These are phyloP conservation scores for Frieseomelitta varia DNA, from an alignment of 1,140 invertebrate genomes.

Conservation along the genomic window DNA sequence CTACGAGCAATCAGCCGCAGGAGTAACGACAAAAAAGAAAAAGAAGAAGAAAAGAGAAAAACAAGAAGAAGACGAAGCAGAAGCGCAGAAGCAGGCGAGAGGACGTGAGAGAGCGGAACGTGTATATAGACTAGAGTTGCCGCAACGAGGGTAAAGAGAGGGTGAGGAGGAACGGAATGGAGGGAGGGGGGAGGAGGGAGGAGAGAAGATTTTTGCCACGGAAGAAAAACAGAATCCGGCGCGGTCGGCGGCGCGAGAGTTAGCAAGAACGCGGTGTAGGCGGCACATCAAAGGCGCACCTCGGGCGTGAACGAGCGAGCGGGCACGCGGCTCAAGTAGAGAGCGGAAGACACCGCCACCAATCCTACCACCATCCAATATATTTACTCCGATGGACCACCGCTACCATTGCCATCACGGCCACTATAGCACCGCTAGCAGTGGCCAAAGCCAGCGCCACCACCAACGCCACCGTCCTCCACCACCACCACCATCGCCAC, in stretches of 20 bases:
- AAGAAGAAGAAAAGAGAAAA: conserved; percentile 6
- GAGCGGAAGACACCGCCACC: conserved; percentile 80
- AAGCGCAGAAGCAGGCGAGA: background rate
- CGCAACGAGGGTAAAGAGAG: background rate
- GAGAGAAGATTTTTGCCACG: conserved; percentile 44
- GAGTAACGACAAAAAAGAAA: conserved; percentile 21
- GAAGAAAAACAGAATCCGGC: conserved; percentile 57
- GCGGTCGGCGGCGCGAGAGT: conserved; percentile 64
- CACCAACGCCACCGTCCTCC: background rate
- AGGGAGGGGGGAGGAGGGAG: background rate
- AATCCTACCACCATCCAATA: conserved; percentile 77
- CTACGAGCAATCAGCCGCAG: background rate
- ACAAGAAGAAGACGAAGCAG: background rate
- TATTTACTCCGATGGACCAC: conserved; percentile 79
- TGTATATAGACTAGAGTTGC: background rate
- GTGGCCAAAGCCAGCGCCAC: conserved; percentile 29
- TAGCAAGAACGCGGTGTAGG: conserved; percentile 78
- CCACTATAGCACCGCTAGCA: conserved; percentile 33
- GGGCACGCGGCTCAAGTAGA: conserved; percentile 80
- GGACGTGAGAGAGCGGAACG: background rate
- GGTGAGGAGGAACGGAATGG: background rate
- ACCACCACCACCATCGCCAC: conserved; percentile 50
- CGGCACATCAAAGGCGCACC: conserved; percentile 80
- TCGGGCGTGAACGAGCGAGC: conserved; percentile 80
- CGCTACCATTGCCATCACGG: conserved; percentile 67